Conservation (phyloP, 2,113 vertebrate genomes). For the Poecilia latipinna region DNA sequence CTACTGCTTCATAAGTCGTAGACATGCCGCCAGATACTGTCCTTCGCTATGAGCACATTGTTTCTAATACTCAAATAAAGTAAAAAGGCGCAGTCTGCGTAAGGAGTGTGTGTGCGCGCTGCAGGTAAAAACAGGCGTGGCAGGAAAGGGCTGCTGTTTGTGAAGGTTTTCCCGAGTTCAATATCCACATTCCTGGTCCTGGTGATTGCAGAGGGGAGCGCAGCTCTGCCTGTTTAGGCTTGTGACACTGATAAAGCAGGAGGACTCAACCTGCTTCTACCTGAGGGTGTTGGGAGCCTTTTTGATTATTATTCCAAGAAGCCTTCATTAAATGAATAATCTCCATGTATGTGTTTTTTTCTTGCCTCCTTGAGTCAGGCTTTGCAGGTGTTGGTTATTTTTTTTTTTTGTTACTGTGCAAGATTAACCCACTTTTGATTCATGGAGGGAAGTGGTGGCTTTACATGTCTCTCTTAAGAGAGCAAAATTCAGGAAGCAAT, state of each 20-base stretch:
- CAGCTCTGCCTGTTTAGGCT: slow-evolving; percentile 53
- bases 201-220: slow-evolving; percentile 26
- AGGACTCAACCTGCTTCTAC: slow-evolving; percentile 30
- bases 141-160: background rate
- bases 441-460: slow-evolving; percentile 7
- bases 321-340: background rate
- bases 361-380: slow-evolving; percentile 14
- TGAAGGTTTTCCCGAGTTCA: slow-evolving; percentile 23
- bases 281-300: slow-evolving; percentile 23
- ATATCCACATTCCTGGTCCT: slow-evolving; percentile 52
- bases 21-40: background rate
- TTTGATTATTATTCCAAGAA: background rate
- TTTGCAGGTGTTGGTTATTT: background rate
- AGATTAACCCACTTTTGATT: slow-evolving; percentile 16
- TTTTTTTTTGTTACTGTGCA: background rate
- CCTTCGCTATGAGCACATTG: background rate
- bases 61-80: background rate
- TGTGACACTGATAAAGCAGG: slow-evolving; percentile 29
- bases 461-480: background rate
- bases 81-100: background rate
- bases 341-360: background rate
- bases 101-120: slow-evolving; percentile 10
- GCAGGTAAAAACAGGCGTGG: slow-evolving; percentile 61
- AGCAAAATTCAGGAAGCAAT: background rate
- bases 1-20: background rate